These are phyloP conservation scores for Phylloscopus trochiloides DNA, from an alignment of 2,113 vertebrate genomes.

Conservation along the genomic window DNA sequence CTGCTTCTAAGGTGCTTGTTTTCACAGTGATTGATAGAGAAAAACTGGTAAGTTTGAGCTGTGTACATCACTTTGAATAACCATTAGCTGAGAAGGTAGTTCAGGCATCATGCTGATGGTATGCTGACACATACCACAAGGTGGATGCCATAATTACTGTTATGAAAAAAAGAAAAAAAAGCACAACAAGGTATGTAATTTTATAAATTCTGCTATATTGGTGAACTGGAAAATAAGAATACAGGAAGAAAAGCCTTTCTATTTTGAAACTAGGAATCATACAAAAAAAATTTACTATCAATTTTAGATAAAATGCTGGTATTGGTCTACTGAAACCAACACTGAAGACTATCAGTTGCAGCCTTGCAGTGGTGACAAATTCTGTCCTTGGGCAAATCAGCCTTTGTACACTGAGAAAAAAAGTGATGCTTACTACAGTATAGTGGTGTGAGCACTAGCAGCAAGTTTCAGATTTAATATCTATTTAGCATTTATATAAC, in stretches of 20 bases:
- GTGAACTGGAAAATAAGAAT: slow-evolving; percentile 58
- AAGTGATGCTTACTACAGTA: not conserved
- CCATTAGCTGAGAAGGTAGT: not conserved
- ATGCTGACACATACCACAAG: not conserved
- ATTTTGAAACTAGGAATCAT: slow-evolving; percentile 12
- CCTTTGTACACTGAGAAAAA: not conserved
- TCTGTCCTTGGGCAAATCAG: not conserved
- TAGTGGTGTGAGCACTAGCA: not conserved
- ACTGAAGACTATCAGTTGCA: not conserved
- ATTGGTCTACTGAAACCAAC: slow-evolving; percentile 33
- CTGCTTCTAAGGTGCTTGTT: slow-evolving; percentile 15
- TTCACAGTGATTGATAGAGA: not conserved
- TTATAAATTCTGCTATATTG: slow-evolving; percentile 43
- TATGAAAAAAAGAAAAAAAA: not conserved
- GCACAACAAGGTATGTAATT: not conserved
- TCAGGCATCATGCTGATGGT: not conserved
- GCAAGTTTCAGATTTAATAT: not conserved
- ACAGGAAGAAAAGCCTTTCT: slow-evolving; percentile 27
- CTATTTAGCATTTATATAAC: slow-evolving; percentile 8
- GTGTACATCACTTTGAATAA: not conserved
- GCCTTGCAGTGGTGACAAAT: not conserved
- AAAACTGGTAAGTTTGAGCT: not conserved
- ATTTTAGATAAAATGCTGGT: slow-evolving; percentile 44
- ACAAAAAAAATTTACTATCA: not conserved
- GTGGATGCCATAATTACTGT: slow-evolving; percentile 2